Conservation (phyloP, 2,113 vertebrate species). For the Pseudolaguvia tuberculata region DNA sequence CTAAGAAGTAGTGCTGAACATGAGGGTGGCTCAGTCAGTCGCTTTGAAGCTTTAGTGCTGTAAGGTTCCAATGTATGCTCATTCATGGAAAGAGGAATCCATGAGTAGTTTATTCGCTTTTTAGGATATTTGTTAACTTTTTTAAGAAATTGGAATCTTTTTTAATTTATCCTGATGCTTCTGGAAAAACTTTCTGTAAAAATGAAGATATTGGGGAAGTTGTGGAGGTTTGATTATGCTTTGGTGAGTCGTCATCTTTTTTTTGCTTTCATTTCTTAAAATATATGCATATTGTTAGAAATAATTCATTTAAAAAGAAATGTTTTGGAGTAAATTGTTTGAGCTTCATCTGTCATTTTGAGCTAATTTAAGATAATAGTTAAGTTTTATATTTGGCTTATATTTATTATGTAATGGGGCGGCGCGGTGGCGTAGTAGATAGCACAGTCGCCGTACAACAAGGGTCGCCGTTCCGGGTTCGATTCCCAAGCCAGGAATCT, state of each 20-base stretch:
- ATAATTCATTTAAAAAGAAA: too few relatives aligned
- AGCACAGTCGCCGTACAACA: too few relatives aligned
- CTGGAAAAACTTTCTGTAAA: slow-evolving; percentile 59
- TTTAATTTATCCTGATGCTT: slow-evolving; percentile 47
- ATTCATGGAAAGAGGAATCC: not conserved
- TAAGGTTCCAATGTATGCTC: slow-evolving; percentile 4
- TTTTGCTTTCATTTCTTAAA: not conserved
- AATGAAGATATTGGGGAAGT: slow-evolving; percentile 77
- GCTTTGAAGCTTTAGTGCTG: not conserved
- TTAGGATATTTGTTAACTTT: not conserved
- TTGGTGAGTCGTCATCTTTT: slow-evolving; percentile 71
- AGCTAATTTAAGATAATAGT: too few relatives aligned
- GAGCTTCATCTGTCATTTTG: too few relatives aligned
- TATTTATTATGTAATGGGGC: too few relatives aligned
- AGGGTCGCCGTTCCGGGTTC: too few relatives aligned
- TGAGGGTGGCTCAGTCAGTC: slow-evolving; percentile 19
- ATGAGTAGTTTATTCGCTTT: slow-evolving; percentile 23
- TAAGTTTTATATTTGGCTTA: too few relatives aligned
- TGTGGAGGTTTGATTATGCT: slow-evolving; percentile 59
- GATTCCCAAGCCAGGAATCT: too few relatives aligned
- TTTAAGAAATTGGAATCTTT: not conserved
- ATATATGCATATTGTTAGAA: too few relatives aligned
- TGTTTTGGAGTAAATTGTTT: too few relatives aligned
- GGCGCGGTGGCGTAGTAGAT: too few relatives aligned
- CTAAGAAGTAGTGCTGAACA: not conserved